Conservation (phyloP, 2,888 invertebrate species). For the Anagyrus pseudococci region DNA sequence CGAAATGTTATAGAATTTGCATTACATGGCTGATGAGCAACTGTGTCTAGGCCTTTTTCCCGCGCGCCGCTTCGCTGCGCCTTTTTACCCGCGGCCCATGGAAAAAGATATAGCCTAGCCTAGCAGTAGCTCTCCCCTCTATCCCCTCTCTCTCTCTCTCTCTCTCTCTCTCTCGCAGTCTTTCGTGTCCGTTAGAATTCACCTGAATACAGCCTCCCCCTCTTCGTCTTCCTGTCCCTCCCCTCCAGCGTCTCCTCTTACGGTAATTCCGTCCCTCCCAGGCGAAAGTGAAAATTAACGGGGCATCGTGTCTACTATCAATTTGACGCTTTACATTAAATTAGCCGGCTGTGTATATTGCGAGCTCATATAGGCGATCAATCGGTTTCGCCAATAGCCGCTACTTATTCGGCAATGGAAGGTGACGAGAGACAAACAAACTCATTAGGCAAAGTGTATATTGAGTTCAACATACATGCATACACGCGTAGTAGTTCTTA, state of each 20-base stretch:
- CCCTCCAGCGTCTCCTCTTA: not conserved
- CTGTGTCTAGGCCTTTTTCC: slow-evolving; percentile 49
- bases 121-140: too few species aligned
- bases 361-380: too few species aligned
- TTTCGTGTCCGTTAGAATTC: slow-evolving; percentile 29
- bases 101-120: too few species aligned
- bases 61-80: slow-evolving; percentile 16
- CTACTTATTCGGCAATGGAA: too few species aligned
- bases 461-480: too few species aligned
- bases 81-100: slow-evolving; percentile 2
- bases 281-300: slow-evolving; percentile 11
- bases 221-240: not conserved
- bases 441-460: too few species aligned
- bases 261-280: not conserved
- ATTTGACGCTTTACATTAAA: not conserved
- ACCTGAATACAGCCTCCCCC: not conserved
- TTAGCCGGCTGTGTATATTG: too few species aligned
- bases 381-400: too few species aligned
- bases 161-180: too few species aligned
- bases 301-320: not conserved
- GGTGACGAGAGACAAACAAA: too few species aligned
- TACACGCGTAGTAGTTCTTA: too few species aligned
- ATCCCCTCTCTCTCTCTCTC: too few species aligned
- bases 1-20: slow-evolving; percentile 51
- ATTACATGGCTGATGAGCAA: slow-evolving; percentile 51